Base-by-base conservation (phyloP, 2,797 vertebrate genomes). In the Gadopsis marmoratus region DNA sequence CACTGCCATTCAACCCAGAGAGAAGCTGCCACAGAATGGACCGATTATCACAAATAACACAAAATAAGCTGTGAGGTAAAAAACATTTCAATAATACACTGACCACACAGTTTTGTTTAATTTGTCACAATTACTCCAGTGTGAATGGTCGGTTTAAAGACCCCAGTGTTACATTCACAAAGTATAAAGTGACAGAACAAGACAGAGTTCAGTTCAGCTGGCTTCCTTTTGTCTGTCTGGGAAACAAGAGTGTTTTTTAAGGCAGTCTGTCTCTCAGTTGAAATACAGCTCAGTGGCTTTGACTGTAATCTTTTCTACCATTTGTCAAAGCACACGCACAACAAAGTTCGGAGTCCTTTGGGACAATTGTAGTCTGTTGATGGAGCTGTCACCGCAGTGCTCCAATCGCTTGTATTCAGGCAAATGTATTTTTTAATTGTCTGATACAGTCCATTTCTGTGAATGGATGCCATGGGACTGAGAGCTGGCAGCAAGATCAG, bases 181-280 rank as follows among this genome's bases (percentile, higher is more conserved):
- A 77, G 63, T 74, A 14, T 62, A 47, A 73, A 71, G 63, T 78
- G 37, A 71, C 68, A 78, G 69, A 83, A 92, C 79, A 87, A 88
- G 26, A 80, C 19, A 50, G 45, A 64, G 67, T 79, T 81, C 87
- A 89, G 71, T 88, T 84, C 53, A 58, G n/a, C 35, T 75, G 59
- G 35, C 39, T 74, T 78, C n/a, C 74, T 69, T 86, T 88, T 88
- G 76, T 88, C 51, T 69, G 68, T 71, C 69, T 74, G 39, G 63
- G 60, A 79, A 67, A 89, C 64, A 59, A 84, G 45, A 76, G 74
- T n/a, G 58, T 81, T 90, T 81, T 90, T 86, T 75, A 88, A 89
- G 72, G 68, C 62, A 61, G 41, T 45, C 33, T 68, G 78, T 83
- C 56, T 80, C 47, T 61, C 71, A 39, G 72, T 59, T 61, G 74